phyloP scores from a whole-genome alignment of 2,797 vertebrate genomes.

The Eulemur coronatus region DNA sequence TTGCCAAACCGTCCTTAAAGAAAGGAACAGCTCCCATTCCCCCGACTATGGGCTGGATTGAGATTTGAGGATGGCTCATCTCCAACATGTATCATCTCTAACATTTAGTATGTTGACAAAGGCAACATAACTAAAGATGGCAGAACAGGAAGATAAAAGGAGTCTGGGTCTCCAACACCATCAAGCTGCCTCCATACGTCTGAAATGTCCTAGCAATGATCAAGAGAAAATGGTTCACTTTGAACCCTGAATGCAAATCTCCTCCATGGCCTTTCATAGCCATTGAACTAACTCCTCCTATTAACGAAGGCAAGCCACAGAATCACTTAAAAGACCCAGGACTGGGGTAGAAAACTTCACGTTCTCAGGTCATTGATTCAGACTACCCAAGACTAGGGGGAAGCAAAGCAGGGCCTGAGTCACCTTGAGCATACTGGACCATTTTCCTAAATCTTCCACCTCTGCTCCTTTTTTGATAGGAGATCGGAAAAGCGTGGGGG shows the following conservation, averaged over 20 bases:
- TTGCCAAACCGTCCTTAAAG: not conserved
- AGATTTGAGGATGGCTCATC: not conserved
- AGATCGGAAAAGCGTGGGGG: not conserved
- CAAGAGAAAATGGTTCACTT: not conserved
- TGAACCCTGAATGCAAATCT: not conserved
- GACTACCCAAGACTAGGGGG: not conserved
- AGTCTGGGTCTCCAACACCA: not conserved
- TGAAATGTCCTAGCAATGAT: no score
- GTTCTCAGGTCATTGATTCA: not conserved
- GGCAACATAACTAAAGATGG: not conserved
- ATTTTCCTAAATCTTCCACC: not conserved
- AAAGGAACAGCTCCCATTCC: not conserved
- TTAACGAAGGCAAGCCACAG: not conserved
- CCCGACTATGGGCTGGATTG: no score
- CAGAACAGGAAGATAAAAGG: not conserved
- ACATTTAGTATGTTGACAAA: not conserved
- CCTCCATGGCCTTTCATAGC: not conserved
- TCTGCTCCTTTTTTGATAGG: no score
- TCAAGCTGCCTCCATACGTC: not conserved
- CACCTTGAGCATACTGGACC: rapidly evolving
- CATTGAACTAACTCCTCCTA: not conserved
- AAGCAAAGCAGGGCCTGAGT: not conserved
- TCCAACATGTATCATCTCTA: no score
- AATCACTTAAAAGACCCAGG: not conserved
- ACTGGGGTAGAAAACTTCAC: not conserved